Conservation (phyloP, 2,888 invertebrate genomes). For the Caenorhabditis zanzibari region DNA sequence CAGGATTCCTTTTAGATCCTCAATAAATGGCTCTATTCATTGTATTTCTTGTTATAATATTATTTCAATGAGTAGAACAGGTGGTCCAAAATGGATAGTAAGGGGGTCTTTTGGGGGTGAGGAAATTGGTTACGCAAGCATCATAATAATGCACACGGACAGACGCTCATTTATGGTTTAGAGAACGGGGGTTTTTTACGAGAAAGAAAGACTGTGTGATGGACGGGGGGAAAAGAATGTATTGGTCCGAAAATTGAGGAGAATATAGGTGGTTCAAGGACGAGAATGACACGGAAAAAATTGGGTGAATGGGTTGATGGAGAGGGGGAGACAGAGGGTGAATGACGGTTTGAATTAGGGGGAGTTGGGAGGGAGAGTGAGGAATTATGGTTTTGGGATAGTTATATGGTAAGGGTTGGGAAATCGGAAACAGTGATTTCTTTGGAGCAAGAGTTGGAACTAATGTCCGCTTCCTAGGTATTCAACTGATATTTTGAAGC, state of each 20-base stretch:
- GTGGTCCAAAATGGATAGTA: slow-evolving; percentile 7
- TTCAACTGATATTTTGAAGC: no score
- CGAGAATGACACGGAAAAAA: slow-evolving; percentile 28
- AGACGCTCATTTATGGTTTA: slow-evolving; percentile 7
- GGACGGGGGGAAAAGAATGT: slow-evolving; percentile 1
- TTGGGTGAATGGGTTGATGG: slow-evolving; percentile 12
- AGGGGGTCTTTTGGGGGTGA: background rate
- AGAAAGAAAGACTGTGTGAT: slow-evolving; percentile 8
- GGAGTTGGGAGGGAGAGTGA: background rate
- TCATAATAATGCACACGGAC: slow-evolving; percentile 36
- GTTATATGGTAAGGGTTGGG: background rate
- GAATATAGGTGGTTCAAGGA: slow-evolving; percentile 36
- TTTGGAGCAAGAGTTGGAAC: no score
- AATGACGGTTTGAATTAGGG: background rate
- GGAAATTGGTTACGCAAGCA: slow-evolving; percentile 43
- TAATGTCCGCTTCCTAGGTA: no score
- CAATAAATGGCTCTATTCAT: background rate
- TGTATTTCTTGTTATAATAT: background rate
- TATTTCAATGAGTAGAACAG: slow-evolving; percentile 24
- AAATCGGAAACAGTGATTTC: no score
- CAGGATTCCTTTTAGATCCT: background rate
- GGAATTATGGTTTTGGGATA: background rate
- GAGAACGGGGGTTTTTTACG: slow-evolving; percentile 12
- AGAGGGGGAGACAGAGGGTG: background rate
- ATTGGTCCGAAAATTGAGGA: slow-evolving; percentile 40